Conservation (phyloP, 2,113 vertebrate species). For the Spea bombifrons region DNA sequence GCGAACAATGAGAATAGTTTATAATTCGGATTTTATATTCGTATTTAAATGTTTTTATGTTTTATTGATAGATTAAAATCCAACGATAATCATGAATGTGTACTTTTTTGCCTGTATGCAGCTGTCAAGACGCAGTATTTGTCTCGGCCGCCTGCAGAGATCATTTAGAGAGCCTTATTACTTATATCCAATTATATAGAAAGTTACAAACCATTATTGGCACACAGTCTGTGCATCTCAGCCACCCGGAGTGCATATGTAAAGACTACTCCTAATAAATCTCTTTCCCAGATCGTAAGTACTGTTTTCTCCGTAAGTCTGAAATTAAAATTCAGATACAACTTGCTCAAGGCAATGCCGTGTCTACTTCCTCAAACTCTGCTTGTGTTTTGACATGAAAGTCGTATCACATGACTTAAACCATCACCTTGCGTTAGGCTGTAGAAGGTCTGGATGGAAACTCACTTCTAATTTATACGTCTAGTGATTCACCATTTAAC, state of each 20-base stretch:
- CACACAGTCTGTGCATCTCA: not conserved
- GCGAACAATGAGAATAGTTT: no score
- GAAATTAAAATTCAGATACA: not conserved
- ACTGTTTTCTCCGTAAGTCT: not conserved
- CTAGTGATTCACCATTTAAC: no score
- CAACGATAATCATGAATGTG: no score
- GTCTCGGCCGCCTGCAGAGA: not conserved
- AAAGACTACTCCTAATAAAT: constrained; percentile 13
- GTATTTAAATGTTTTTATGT: no score
- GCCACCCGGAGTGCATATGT: not conserved
- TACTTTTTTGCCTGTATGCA: no score
- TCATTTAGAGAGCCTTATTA: not conserved
- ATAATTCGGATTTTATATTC: no score
- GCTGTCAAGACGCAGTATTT: no score
- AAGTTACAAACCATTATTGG: not conserved
- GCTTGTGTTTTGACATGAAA: not conserved
- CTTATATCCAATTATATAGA: constrained; percentile 27
- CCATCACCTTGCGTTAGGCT: not conserved
- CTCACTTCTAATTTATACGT: no score
- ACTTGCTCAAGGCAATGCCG: not conserved
- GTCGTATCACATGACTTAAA: not conserved
- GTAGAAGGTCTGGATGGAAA: no score
- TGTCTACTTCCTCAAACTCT: not conserved
- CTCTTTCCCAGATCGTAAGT: not conserved
- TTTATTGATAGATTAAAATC: no score